A percentile compares a stretch with the other conserved stretches of the same genome.
These are phyloP conservation scores for Prunella fulvescens DNA, from an alignment of 2,113 vertebrate genomes.

Conservation along the genomic window DNA sequence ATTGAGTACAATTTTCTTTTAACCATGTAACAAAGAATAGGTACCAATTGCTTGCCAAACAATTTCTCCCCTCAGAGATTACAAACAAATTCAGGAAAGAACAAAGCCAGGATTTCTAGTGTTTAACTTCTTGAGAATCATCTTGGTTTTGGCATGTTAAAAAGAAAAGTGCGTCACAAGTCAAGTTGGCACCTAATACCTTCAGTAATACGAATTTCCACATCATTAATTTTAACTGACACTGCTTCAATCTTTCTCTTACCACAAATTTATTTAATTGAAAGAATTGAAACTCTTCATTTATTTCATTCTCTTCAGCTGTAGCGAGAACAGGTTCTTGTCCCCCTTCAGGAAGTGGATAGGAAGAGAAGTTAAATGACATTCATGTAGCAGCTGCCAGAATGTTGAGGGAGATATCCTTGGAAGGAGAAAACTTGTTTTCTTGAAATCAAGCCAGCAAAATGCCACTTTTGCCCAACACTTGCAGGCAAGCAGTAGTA, in stretches of 20 bases:
- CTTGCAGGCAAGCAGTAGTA: background rate
- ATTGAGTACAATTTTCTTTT: conserved; percentile 6
- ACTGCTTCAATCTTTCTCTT: background rate
- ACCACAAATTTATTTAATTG: conserved; percentile 4
- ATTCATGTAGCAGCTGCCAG: background rate
- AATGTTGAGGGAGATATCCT: background rate
- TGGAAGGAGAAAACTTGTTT: background rate
- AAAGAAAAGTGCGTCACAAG: conserved; percentile 24
- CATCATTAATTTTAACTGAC: conserved; percentile 37
- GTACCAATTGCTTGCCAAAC: conserved; percentile 1
- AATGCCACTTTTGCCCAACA: background rate
- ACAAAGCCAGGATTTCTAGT: conserved; percentile 11
- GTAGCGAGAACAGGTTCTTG: background rate
- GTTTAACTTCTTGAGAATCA: conserved; percentile 16
- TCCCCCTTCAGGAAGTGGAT: background rate
- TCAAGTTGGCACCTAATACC: conserved; percentile 4
- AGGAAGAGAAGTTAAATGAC: background rate
- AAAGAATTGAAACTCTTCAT: background rate
- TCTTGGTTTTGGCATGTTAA: conserved; percentile 3
- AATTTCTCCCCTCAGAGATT: background rate
- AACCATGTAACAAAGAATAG: background rate
- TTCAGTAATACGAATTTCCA: conserved; percentile 20
- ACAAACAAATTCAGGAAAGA: conserved; percentile 1
- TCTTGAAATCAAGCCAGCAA: background rate
- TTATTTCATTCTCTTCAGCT: background rate